Percentiles rank a stretch among this genome's conserved stretches.
These are phyloP conservation scores for Festucalex cinctus DNA, from an alignment of 2,113 vertebrate genomes.

Conservation along the genomic window DNA sequence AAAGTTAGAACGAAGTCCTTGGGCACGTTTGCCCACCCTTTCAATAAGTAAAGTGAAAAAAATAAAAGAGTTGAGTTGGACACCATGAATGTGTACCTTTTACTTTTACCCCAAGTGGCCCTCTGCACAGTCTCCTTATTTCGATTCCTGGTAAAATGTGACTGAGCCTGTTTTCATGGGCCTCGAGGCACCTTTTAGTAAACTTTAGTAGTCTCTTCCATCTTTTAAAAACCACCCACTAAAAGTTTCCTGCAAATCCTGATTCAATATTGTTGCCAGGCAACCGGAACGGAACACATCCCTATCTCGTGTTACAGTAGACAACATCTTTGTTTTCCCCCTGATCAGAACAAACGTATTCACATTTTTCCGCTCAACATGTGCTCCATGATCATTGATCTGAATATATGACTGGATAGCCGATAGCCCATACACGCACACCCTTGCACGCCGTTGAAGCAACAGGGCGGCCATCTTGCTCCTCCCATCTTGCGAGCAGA, in stretches of 20 bases:
- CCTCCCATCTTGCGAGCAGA: too few species aligned
- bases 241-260: not conserved
- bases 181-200: not conserved
- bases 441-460: too few species aligned
- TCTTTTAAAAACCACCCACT: not conserved
- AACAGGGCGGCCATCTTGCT: too few species aligned
- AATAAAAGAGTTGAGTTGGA: not conserved
- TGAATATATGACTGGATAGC: too few species aligned
- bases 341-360: not conserved
- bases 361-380: not conserved
- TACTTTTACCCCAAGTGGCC: conserved; percentile 16
- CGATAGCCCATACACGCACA: too few species aligned
- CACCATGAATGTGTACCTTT: conserved; percentile 32
- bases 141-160: conserved; percentile 2
- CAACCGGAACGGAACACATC: not conserved
- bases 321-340: not conserved
- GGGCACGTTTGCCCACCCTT: not conserved
- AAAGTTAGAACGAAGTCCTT: not conserved
- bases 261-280: not conserved
- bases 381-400: too few species aligned
- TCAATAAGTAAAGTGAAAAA: not conserved
- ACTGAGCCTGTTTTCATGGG: conserved; percentile 10
- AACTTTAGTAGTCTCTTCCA: conserved; percentile 4
- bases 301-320: not conserved
- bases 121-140: not conserved